Evolutionary conservation across 2,113 vertebrate genomes (phyloP), one percentile per base, ranked within the genome.

Genomic region (Sorex fumeus): DNA sequence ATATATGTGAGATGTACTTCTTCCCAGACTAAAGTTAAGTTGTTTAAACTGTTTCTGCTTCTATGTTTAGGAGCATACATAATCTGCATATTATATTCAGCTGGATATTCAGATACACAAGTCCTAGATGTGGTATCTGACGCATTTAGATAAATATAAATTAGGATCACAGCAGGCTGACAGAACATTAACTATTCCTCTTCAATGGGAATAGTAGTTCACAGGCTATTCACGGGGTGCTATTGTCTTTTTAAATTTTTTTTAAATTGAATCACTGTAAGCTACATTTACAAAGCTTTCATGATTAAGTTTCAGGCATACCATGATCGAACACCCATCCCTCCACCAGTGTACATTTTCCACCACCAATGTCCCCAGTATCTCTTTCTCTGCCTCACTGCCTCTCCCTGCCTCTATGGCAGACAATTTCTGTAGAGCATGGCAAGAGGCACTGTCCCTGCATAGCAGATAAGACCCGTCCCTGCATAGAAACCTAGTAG

Each of bases 11-110:
- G 28, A 78, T 82, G 27, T 16, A 78, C 45, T 70, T 77, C 21
- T 13, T 96, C 7, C 8, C 19, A 77, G 69, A 88, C n/a, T 85
- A 88, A 88, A 36, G 28, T 13, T 70, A 90, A 85, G 25, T 21
- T 71, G 19, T 9, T 71, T 77, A 57, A 47, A 36, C 57, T 60
- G 6, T 28, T 3, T 2, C 81, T 64, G 28, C 36, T 45, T 69
- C 45, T 30, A 40, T n/a, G n/a, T 47, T 10, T 32, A n/a, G 28
- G 30, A 57, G 30, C 66, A 62, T 47, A 40, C 2, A 1, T 32
- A 71, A 19, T 19, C 34, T 34, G 4, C 10, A 32, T 34, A 40
- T 50, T 80, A 57, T 43, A 3, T 40, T 74, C 9, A 60, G 21
- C 30, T 82, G 25, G 78, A 57, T 10, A 83, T 75, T 57, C 8